phyloP scores from a whole-genome alignment of 2,888 invertebrate genomes.

The Globia sparganii region DNA sequence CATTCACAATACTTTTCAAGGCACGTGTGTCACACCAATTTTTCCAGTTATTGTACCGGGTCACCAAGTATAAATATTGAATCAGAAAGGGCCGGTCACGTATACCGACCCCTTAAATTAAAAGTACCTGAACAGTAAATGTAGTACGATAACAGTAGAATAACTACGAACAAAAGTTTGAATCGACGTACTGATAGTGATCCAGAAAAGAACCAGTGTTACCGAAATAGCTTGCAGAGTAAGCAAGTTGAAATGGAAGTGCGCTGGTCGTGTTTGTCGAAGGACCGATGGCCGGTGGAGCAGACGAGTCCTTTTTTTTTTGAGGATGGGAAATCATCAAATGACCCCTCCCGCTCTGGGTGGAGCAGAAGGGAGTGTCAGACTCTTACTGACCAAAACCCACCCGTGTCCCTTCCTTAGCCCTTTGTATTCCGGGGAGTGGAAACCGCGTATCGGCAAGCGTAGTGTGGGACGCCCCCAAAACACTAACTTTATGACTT shows the following conservation, averaged over 20 bases:
- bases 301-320: neutral
- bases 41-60: constrained; percentile 28
- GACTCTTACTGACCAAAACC: no score
- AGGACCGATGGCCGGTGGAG: neutral
- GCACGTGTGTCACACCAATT: constrained; percentile 49
- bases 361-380: no score
- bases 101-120: constrained; percentile 36
- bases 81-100: constrained; percentile 60
- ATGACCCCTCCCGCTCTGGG: no score
- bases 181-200: neutral
- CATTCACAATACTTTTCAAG: constrained; percentile 2
- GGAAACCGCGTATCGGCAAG: neutral
- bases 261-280: neutral
- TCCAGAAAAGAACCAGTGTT: neutral
- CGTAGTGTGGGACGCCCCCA: neutral
- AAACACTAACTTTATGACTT: no score
- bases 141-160: constrained; percentile 14
- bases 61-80: constrained; percentile 55
- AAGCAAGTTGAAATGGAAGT: neutral
- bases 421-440: no score
- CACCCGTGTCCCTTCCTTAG: no score
- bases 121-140: constrained; percentile 7
- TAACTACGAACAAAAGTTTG: constrained; percentile 3
- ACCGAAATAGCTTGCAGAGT: neutral
- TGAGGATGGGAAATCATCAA: no score